These are phyloP conservation scores for Siphamia tubifer DNA, from an alignment of 2,113 vertebrate genomes.

Conservation along the genomic window DNA sequence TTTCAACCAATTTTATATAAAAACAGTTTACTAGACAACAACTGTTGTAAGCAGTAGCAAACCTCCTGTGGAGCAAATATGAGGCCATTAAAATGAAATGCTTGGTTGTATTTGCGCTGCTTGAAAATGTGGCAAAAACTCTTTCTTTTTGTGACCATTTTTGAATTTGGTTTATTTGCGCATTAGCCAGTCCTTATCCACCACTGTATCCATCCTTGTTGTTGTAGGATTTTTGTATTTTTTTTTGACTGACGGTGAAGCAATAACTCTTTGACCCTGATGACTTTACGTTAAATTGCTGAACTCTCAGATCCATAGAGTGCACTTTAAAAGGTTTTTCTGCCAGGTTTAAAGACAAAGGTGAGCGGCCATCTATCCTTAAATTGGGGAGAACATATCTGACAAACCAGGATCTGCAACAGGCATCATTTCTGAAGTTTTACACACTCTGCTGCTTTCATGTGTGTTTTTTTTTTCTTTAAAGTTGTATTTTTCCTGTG, in stretches of 20 bases:
- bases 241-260: slow-evolving; percentile 4
- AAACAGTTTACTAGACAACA: neutral
- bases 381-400: slow-evolving; percentile 3
- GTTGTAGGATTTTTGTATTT: slow-evolving; percentile 4
- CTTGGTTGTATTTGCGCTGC: no score
- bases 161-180: neutral
- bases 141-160: no score
- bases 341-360: neutral
- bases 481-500: neutral
- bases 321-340: neutral
- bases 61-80: neutral
- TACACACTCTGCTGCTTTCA: neutral
- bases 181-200: neutral
- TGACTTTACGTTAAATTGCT: slow-evolving; percentile 9
- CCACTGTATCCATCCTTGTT: neutral
- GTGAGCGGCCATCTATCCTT: neutral
- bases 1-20: neutral
- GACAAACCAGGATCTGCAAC: neutral
- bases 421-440: neutral
- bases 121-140: neutral
- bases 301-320: slow-evolving; percentile 8
- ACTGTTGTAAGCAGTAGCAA: neutral
- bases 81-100: no score
- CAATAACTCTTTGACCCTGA: slow-evolving; percentile 13
- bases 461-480: no score